Evolutionary conservation across 2,797 vertebrate species (phyloP).

Genomic region (Dryobates pubescens): DNA sequence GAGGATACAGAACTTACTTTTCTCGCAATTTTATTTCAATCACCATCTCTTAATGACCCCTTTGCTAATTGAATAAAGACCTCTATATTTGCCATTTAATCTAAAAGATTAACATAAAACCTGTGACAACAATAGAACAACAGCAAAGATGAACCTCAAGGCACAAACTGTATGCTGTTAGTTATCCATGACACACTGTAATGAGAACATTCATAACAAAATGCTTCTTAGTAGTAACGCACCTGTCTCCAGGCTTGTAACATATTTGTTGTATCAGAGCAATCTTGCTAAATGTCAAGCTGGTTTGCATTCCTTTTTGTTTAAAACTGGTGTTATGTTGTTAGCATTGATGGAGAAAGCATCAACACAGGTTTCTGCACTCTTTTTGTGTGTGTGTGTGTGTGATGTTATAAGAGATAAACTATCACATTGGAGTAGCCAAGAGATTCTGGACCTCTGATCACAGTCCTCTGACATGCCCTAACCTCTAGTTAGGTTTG

Average conservation of each 20-base stretch:
- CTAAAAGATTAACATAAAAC: conserved; percentile 52
- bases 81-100: conserved; percentile 49
- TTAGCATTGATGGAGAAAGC: neutral
- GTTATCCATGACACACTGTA: conserved; percentile 53
- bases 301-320: conserved; percentile 22
- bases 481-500: neutral
- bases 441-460: neutral
- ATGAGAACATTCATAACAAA: conserved; percentile 63
- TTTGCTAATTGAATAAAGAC: conserved; percentile 53
- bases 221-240: conserved; percentile 37
- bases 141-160: conserved; percentile 53
- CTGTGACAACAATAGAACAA: conserved; percentile 13
- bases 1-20: neutral
- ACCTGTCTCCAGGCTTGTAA: conserved; percentile 58
- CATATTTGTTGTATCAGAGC: conserved; percentile 49
- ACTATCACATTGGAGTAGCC: neutral
- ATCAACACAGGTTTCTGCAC: neutral
- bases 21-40: neutral
- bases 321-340: neutral
- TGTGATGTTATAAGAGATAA: neutral
- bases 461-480: neutral
- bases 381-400: neutral
- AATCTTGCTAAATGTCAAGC: conserved; percentile 37
- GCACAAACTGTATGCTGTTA: conserved; percentile 31
- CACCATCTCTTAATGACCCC: neutral